phyloP scores from a whole-genome alignment of 2,113 vertebrate species.

The Falco punctatus region DNA sequence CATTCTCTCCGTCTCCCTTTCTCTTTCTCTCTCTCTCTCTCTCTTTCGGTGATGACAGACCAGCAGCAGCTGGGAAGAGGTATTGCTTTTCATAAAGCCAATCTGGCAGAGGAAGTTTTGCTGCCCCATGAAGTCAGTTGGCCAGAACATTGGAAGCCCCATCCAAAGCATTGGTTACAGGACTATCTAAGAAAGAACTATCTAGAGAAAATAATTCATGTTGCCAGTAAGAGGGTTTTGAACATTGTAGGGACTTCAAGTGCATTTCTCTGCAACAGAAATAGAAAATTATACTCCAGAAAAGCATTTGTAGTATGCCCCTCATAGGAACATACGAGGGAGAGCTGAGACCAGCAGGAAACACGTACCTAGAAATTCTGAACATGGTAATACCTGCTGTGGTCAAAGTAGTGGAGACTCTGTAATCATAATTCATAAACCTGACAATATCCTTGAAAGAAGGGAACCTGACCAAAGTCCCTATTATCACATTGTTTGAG shows the following conservation, averaged over 20 bases:
- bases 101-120: not conserved
- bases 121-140: accelerated
- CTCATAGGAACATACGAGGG: not conserved
- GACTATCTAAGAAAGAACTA: not conserved
- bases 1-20: not conserved
- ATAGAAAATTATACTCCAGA: not conserved
- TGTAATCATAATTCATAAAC: not conserved
- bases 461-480: not conserved
- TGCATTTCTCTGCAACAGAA: not conserved
- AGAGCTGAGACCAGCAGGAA: not conserved
- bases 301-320: not conserved
- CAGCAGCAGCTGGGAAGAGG: not conserved
- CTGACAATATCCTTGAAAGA: not conserved
- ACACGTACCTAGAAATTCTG: not conserved
- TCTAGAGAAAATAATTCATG: not conserved
- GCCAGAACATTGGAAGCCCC: not conserved
- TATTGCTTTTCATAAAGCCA: not conserved
- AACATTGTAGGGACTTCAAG: not conserved
- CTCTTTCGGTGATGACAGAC: not conserved
- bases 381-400: not conserved
- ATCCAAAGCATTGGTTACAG: not conserved
- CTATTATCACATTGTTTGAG: not conserved
- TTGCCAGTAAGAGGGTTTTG: not conserved
- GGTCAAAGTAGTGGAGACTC: not conserved
- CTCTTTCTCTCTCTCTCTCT: not conserved